Base-by-base conservation (phyloP, 2,888 invertebrate species). In the Ormyrus nitidulus region DNA sequence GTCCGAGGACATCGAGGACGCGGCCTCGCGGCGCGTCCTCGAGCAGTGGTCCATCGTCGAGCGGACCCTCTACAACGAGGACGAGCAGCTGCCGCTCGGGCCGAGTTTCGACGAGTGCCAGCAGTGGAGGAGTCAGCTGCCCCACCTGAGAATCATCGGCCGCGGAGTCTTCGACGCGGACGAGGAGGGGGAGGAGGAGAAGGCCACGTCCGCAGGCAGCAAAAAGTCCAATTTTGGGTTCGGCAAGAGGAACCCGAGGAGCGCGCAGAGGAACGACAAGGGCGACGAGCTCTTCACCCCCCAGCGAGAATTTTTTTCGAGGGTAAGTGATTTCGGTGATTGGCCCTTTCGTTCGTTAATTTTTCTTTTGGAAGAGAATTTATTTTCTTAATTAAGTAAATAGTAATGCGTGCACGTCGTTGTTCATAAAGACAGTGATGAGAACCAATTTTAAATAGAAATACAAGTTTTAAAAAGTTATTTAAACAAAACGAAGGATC, bases 101-200 rank as follows among this genome's bases (percentile, higher is more conserved):
- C 66, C 81, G 66, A 73, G 85, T 54, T 82, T 83, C 56, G 87
- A 88, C 19, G 90, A 90, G 80, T 90, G 90, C 68, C 65, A 83
- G 64, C 90, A 90, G 79, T 90, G 90, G 90, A 84, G 85, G 73
- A 85, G 79, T 4, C 90, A 90, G 73, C 83, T 89, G 76, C 86
- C 88, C 5, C 89, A 89, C 78, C 84, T 90, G 51, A 84, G 90
- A 81, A 65, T 90, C 54, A 2, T 73, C 11, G 81, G 74, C 0
- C 11, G 5, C 6, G 64, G 68, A 4, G 9, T 34, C 6, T 10
- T 49, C 44, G 10, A 6, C 34, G 44, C 11, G 0, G 44, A 58
- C 9, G 54, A n/a, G n/a, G 19, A 46, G 19, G 10, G 69, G 46
- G 5, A 10, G 13, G 6, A 5, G 10, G 44, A 51, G 48, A 53